Evolutionary conservation across 2,113 vertebrate species (phyloP), one percentile per base, ranked within the genome.

Genomic region (Capreolus pygargus): DNA sequence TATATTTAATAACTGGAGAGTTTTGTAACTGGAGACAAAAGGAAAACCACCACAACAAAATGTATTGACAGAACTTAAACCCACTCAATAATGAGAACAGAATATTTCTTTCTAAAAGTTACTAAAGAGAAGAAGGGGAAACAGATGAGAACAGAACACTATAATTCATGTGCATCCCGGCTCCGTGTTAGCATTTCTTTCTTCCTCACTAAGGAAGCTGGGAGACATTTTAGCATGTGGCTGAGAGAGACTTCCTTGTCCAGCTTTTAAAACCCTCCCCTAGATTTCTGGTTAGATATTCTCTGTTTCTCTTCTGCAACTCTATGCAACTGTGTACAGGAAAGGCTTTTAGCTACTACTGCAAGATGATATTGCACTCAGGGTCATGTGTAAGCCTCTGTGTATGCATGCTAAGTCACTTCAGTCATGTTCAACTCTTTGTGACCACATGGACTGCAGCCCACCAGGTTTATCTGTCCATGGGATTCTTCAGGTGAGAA

Each of bases 1-100:
- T 58, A 52, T 58, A 47, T 67, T 94, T 93, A 96, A 89, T 82
- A 89, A 64, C 67, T 47, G 25, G 82, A 93, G 21, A 47, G 15
- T 76, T 94, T 60, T 92, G 86, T 92, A 86, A 95, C 28, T 82
- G 17, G 70, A 67, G 60, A 70, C 21, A 86, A 88, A 36, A 45
- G 15, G 14, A 82, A 76, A 60, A 76, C 1, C 76, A 50, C 30
- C 7, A 33, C 47, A 58, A 50, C 79, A 89, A 78, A 52, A 83
- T 54, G 21, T 19, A 67, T 45, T 81, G 27, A 50, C 14, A 61
- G 30, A 21, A 1, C 33, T 50, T 92, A 82, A 91, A 86, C 9
- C 7, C 28, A 60, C 27, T 92, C 58, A 87, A 58, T 50, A 82
- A 58, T 52, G 67, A 28, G 19, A 88, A 91, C 13, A 86, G 76